Percentiles rank a stretch among this genome's conserved stretches.
phyloP scores from a whole-genome alignment of 2,797 vertebrate species.

The Platyrinchus mystaceus region DNA sequence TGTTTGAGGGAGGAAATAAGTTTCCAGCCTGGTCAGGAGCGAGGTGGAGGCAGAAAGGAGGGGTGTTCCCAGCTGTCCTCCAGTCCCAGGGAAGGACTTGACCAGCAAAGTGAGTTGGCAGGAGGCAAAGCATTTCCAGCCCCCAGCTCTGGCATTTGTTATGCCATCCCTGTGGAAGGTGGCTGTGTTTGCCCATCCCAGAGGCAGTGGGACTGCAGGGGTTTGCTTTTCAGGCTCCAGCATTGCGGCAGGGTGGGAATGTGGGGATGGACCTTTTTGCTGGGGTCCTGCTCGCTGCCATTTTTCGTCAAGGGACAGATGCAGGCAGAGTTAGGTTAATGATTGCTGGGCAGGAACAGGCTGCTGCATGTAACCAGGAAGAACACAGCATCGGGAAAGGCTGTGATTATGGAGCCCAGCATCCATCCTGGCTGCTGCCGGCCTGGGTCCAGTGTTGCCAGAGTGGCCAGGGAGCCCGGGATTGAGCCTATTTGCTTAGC shows the following conservation, averaged over 20 bases:
- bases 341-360: background rate
- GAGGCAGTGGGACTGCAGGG: rapidly evolving
- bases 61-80: background rate
- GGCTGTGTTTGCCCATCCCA: rapidly evolving
- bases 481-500: slow-evolving; percentile 58
- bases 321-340: background rate
- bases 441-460: rapidly evolving
- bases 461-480: background rate
- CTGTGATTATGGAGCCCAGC: background rate
- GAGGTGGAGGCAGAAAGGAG: background rate
- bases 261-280: background rate
- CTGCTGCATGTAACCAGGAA: background rate
- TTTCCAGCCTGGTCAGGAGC: background rate
- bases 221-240: background rate
- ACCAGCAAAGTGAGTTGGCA: background rate
- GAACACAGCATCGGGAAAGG: rapidly evolving
- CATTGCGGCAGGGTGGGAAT: background rate
- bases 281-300: background rate
- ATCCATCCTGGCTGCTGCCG: background rate
- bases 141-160: background rate
- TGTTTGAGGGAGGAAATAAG: background rate
- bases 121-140: background rate
- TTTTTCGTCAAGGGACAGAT: background rate
- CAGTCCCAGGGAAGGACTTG: background rate
- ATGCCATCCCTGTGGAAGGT: background rate